These are phyloP conservation scores for Scopus umbretta DNA, from an alignment of 2,113 vertebrate genomes.

Conservation along the genomic window DNA sequence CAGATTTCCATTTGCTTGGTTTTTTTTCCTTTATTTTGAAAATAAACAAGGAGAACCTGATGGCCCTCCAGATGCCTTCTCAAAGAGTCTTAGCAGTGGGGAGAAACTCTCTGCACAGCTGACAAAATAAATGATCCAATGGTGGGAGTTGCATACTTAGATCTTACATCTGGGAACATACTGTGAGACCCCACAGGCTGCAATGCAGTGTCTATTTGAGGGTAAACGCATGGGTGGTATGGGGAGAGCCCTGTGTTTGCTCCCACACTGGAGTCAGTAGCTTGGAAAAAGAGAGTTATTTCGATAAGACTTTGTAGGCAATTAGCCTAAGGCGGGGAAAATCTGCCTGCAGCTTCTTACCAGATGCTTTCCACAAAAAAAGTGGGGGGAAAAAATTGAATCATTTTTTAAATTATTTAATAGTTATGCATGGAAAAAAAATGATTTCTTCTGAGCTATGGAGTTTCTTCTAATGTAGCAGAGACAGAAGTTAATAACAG, in stretches of 20 bases:
- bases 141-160: not conserved
- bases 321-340: not conserved
- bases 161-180: not conserved
- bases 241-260: not conserved
- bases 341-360: not conserved
- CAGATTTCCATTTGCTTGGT: not conserved
- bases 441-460: not conserved
- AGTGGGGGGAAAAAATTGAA: fast-evolving
- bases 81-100: not conserved
- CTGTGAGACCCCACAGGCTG: not conserved
- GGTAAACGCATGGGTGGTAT: not conserved
- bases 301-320: not conserved
- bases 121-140: not conserved
- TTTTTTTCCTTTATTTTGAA: not conserved
- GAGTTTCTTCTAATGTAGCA: not conserved
- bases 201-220: not conserved
- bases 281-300: not conserved
- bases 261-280: not conserved
- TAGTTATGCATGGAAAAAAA: not conserved
- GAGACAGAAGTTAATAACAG: not conserved
- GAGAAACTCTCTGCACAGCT: not conserved
- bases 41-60: not conserved
- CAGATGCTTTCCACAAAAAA: not conserved
- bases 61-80: not conserved
- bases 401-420: not conserved